Base-by-base conservation (phyloP, 2,113 vertebrate genomes). In the Heteronetta atricapilla region DNA sequence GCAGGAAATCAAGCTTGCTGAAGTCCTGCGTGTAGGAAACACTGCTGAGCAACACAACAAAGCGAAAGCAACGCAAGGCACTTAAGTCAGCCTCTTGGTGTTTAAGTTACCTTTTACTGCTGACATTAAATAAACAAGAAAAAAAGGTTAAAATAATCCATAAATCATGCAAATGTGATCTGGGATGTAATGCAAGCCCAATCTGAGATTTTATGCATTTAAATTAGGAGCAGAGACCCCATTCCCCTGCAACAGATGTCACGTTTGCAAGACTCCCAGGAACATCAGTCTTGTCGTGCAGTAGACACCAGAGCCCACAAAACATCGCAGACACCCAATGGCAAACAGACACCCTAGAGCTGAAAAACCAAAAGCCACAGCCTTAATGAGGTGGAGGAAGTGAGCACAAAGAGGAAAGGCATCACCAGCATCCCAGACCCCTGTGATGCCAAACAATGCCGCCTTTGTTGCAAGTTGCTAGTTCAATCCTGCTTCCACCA, bases 371-470 rank as follows among this genome's bases (percentile, higher is more conserved):
- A 89, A 90, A 93, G 62, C 69, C 93, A 82, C 83, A 82, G 70
- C 77, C 77, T 58, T 75, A 84, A 81, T 72, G 69, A 95, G 81
- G 56, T 75, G 75, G 77, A 92, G 94, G 94, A 95, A 95, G 73
- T 56, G 80, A 96, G 74, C 73, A 93, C 73, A 90, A 93, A 93
- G 91, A 52, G 22, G 2, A 92, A 89, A 92, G 64, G 29, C 91
- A 92, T 60, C 89, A 81, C 73, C 86, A 92, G 62, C 83, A 84
- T 82, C 89, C 86, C 78, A 88, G 86, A 75, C 77, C 53, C 88
- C 94, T 63, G 94, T 81, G 84, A 78, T 26, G 84, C 40, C 0
- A 0, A 89, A 94, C 94, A 93, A 93, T 82, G 44, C 59, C 34
- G 74, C 48, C 78, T 92, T 92, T 95, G 86, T 93, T 88, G 33